phyloP scores from a whole-genome alignment of 2,113 vertebrate genomes.

The Gymnarchus niloticus region DNA sequence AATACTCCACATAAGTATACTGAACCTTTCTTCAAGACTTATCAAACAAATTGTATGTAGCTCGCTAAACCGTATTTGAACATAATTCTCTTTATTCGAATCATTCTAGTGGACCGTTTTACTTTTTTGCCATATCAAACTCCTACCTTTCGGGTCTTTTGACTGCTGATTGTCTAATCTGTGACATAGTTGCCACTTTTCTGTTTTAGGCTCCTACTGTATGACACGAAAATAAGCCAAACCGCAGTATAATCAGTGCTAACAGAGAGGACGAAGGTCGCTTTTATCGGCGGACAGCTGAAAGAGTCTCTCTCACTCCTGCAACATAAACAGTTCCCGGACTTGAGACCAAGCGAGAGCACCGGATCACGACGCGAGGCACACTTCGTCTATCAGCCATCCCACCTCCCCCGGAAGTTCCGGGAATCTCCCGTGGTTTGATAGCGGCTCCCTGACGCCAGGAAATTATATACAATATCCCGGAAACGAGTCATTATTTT shows the following conservation, averaged over 20 bases:
- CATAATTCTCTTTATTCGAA: too few species aligned
- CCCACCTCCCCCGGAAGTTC: too few species aligned
- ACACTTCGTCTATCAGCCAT: too few species aligned
- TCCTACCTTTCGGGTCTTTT: neutral
- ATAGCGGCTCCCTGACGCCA: too few species aligned
- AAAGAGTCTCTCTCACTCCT: neutral
- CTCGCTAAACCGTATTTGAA: too few species aligned
- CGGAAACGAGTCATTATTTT: too few species aligned
- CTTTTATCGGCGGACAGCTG: neutral
- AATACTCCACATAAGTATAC: neutral
- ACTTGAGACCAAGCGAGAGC: too few species aligned
- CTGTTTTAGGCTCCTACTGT: neutral
- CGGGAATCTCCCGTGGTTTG: too few species aligned
- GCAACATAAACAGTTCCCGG: neutral
- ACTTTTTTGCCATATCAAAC: neutral
- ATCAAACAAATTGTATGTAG: neutral
- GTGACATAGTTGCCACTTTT: neutral
- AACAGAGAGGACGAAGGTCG: neutral
- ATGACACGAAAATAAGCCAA: neutral
- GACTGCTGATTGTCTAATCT: neutral
- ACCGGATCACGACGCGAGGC: too few species aligned
- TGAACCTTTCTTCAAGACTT: neutral
- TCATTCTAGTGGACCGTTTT: too few species aligned
- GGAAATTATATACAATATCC: too few species aligned
- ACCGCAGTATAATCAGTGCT: neutral